A percentile compares a stretch with the other conserved stretches of the same genome.
These are phyloP conservation scores for Portevinia maculata DNA, from an alignment of 2,888 invertebrate species.

Conservation along the genomic window DNA sequence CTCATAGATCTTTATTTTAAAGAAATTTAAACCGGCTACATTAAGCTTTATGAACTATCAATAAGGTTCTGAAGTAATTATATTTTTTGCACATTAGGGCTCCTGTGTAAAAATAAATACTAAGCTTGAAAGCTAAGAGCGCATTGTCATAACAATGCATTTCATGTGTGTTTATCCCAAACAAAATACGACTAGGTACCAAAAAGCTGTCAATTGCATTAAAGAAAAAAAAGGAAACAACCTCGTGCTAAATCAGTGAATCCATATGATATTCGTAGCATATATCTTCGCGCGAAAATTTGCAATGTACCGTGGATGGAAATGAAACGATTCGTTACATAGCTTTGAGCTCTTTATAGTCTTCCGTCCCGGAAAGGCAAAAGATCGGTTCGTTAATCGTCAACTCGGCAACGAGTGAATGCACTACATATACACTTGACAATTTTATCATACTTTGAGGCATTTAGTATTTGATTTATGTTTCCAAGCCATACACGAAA, in stretches of 20 bases:
- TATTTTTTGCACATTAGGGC: no score
- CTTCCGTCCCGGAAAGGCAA: conserved; percentile 69
- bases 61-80: no score
- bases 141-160: no score
- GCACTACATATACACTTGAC: conserved; percentile 42
- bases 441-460: conserved; percentile 40
- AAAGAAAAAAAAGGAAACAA: no score
- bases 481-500: conserved; percentile 57
- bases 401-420: conserved; percentile 48
- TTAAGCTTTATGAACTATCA: no score
- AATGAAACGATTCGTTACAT: conserved; percentile 66
- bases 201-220: no score
- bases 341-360: conserved; percentile 57
- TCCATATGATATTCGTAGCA: not conserved
- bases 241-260: not conserved
- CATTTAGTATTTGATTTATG: conserved; percentile 73
- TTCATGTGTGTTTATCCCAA: no score
- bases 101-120: no score
- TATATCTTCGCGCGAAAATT: conserved; percentile 29
- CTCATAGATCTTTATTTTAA: no score
- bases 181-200: no score
- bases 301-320: conserved; percentile 53
- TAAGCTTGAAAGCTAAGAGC: no score
- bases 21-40: no score
- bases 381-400: conserved; percentile 66